These are phyloP conservation scores for Leptinotarsa rubiginosa DNA, from an alignment of 2,888 invertebrate genomes.

Conservation along the genomic window DNA sequence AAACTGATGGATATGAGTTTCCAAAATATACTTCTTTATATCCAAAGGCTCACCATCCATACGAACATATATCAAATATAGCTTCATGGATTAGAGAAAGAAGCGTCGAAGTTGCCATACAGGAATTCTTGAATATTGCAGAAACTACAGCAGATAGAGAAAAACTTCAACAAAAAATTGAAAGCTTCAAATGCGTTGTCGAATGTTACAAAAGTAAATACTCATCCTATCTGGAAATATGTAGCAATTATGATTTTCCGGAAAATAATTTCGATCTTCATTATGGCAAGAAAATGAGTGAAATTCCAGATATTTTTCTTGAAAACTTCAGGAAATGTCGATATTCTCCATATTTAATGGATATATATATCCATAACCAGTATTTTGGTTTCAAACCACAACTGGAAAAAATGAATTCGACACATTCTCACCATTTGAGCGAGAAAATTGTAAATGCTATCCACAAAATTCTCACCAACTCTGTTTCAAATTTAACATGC, in stretches of 20 bases:
- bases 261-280: not conserved
- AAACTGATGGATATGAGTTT: constrained; percentile 77
- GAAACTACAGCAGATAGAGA: constrained; percentile 69
- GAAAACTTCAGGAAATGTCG: constrained; percentile 72
- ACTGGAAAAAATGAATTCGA: constrained; percentile 75
- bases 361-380: constrained; percentile 74
- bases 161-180: constrained; percentile 74
- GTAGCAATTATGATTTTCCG: not conserved
- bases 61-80: constrained; percentile 49
- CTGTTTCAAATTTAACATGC: constrained; percentile 54
- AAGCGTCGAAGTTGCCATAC: constrained; percentile 77
- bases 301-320: constrained; percentile 49
- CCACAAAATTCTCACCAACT: constrained; percentile 63
- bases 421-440: constrained; percentile 72
- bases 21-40: no score
- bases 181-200: constrained; percentile 68
- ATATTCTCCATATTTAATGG: constrained; percentile 77
- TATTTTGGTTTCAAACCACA: constrained; percentile 75
- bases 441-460: constrained; percentile 74
- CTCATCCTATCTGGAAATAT: not conserved
- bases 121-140: constrained; percentile 73
- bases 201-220: constrained; percentile 68
- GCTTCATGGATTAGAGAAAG: constrained; percentile 78
- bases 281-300: not conserved
- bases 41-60: constrained; percentile 74